These are phyloP conservation scores for Andrena minutula DNA, from an alignment of 2,888 invertebrate genomes.

Conservation along the genomic window DNA sequence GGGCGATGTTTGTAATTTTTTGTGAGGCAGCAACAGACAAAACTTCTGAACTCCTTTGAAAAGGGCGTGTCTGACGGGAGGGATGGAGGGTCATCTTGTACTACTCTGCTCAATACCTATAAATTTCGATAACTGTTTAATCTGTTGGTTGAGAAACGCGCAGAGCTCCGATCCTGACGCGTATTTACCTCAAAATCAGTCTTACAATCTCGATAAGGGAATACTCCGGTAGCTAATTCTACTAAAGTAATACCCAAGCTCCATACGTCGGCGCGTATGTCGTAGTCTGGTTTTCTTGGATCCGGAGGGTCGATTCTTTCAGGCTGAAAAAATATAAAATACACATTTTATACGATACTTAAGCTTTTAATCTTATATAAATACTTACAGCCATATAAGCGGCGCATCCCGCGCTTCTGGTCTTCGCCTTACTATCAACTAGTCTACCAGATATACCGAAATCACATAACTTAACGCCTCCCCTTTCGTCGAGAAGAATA, in stretches of 20 bases:
- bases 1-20: conserved; percentile 97
- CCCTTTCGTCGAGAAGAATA: conserved; percentile 97
- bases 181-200: conserved; percentile 96
- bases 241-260: conserved; percentile 98
- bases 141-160: not conserved
- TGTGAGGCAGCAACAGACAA: conserved; percentile 96
- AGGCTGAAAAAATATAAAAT: conserved; percentile 91
- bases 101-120: conserved; percentile 87
- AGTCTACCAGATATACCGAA: conserved; percentile 99
- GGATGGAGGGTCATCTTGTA: conserved; percentile 95
- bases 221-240: conserved; percentile 98
- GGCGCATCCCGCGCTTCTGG: conserved; percentile 98
- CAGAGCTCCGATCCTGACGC: not conserved
- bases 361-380: too few relatives aligned
- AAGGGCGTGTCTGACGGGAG: conserved; percentile 93
- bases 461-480: conserved; percentile 99
- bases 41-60: conserved; percentile 94
- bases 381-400: conserved; percentile 98
- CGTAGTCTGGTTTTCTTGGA: conserved; percentile 97
- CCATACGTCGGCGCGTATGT: conserved; percentile 99
- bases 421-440: conserved; percentile 99
- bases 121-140: conserved; percentile 32
- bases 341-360: conserved; percentile 19
- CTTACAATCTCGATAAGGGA: conserved; percentile 97
- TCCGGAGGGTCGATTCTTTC: conserved; percentile 98